Evolutionary conservation across 2,888 invertebrate genomes (phyloP).

Genomic region (Hedya salicella): DNA sequence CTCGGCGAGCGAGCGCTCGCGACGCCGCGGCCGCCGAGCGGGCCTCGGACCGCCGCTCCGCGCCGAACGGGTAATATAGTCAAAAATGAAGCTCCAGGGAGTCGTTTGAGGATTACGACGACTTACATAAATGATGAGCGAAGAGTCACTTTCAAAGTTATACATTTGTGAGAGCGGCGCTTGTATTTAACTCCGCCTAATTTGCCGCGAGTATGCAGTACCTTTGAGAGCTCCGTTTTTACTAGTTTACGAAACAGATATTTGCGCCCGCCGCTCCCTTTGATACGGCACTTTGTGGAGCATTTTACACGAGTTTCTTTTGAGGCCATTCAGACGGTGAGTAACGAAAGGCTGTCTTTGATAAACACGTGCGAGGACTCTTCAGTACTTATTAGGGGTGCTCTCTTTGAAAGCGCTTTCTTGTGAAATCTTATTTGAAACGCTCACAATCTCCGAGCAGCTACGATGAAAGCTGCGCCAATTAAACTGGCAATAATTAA

Average conservation of each 20-base stretch:
- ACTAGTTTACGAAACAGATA: slow-evolving; percentile 86
- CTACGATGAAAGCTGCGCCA: slow-evolving; percentile 81
- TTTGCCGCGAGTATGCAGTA: slow-evolving; percentile 83
- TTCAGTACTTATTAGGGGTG: slow-evolving; percentile 85
- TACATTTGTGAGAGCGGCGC: slow-evolving; percentile 78
- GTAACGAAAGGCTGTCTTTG: slow-evolving; percentile 86
- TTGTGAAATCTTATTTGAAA: slow-evolving; percentile 84
- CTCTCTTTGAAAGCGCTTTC: slow-evolving; percentile 84
- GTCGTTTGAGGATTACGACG: slow-evolving; percentile 76
- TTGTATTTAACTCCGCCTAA: slow-evolving; percentile 84
- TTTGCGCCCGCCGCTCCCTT: slow-evolving; percentile 84
- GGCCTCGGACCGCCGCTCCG: slow-evolving; percentile 50
- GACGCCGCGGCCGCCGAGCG: slow-evolving; percentile 39
- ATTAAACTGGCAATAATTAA: slow-evolving; percentile 84
- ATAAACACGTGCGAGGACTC: slow-evolving; percentile 86
- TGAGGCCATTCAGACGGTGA: slow-evolving; percentile 85
- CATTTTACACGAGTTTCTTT: slow-evolving; percentile 85
- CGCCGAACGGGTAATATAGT: slow-evolving; percentile 62
- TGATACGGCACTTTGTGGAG: slow-evolving; percentile 85
- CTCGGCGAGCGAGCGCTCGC: slow-evolving; percentile 47
- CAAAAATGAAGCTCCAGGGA: slow-evolving; percentile 67
- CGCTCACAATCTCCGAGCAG: slow-evolving; percentile 83
- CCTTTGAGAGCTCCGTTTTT: slow-evolving; percentile 84
- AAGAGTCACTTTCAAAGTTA: slow-evolving; percentile 79
- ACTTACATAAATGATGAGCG: slow-evolving; percentile 82